phyloP scores from a whole-genome alignment of 1,140 invertebrate genomes.

The Bombus consobrinus region DNA sequence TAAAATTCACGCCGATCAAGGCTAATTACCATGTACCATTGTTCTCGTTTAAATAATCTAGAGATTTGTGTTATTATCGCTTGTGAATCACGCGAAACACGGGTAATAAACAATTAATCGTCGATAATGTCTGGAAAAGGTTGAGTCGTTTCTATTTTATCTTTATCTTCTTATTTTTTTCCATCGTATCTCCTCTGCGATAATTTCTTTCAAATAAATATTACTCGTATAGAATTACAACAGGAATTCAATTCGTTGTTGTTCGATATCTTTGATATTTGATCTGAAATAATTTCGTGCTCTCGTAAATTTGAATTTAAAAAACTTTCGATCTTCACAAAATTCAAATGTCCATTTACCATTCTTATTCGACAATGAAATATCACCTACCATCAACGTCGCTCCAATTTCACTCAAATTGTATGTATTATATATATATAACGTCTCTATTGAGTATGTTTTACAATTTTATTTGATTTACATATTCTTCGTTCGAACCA shows the following conservation, averaged over 20 bases:
- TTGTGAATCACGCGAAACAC: too few species aligned
- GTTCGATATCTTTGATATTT: not conserved
- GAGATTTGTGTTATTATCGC: not conserved
- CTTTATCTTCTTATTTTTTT: not conserved
- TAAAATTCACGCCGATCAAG: not conserved
- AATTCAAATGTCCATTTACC: not conserved
- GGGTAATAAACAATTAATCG: not conserved
- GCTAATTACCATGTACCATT: not conserved
- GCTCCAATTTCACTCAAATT: not conserved
- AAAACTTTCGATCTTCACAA: not conserved
- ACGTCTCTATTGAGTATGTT: not conserved
- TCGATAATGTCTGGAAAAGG: not conserved
- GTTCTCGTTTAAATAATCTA: constrained; percentile 20
- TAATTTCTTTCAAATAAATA: not conserved
- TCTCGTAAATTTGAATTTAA: not conserved
- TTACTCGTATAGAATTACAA: not conserved
- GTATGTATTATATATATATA: not conserved
- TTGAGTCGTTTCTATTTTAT: not conserved
- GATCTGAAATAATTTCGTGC: not conserved
- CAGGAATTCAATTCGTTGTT: not conserved
- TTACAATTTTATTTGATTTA: not conserved
- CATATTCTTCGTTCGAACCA: not conserved
- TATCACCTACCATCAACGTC: not conserved
- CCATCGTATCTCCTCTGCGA: not conserved
- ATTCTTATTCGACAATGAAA: not conserved